These are phyloP conservation scores for Adela reaumurella DNA, from an alignment of 2,888 invertebrate species.

Conservation along the genomic window DNA sequence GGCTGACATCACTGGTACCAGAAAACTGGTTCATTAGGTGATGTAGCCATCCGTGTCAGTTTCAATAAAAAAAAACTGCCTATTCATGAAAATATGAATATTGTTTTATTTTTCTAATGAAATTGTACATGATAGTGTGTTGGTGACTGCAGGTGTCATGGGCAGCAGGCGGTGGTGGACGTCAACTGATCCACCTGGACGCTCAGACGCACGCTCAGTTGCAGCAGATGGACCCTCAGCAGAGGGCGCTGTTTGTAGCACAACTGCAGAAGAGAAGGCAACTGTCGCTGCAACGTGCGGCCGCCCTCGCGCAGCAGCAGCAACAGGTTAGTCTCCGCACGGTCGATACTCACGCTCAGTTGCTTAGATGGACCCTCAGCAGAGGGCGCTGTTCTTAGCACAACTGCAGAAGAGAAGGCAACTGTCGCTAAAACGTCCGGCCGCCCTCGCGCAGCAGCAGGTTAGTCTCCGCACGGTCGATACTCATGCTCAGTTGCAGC, in stretches of 20 bases:
- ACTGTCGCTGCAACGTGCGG: slow-evolving; percentile 51
- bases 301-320: slow-evolving; percentile 45
- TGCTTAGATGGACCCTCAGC: no score
- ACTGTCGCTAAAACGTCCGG: slow-evolving; percentile 48
- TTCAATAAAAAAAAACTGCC: no score
- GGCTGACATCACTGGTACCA: no score
- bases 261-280: slow-evolving; percentile 66
- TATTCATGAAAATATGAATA: no score
- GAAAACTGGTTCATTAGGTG: no score
- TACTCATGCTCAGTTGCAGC: slow-evolving; percentile 80
- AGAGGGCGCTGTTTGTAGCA: slow-evolving; percentile 75
- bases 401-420: slow-evolving; percentile 54
- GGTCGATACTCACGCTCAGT: no score
- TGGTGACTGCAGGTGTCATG: slow-evolving; percentile 34
- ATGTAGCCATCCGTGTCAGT: no score
- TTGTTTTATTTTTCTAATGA: no score
- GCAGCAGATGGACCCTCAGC: slow-evolving; percentile 77
- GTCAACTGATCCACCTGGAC: slow-evolving; percentile 77
- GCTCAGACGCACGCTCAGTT: slow-evolving; percentile 80
- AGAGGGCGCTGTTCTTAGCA: slow-evolving; percentile 63
- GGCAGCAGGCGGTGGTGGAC: slow-evolving; percentile 45
- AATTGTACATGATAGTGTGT: neutral
- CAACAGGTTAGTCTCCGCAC: no score
- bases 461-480: no score
- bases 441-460: slow-evolving; percentile 44